Base-by-base conservation (phyloP, 1,140 invertebrate species). In the Brachionus sp. region DNA sequence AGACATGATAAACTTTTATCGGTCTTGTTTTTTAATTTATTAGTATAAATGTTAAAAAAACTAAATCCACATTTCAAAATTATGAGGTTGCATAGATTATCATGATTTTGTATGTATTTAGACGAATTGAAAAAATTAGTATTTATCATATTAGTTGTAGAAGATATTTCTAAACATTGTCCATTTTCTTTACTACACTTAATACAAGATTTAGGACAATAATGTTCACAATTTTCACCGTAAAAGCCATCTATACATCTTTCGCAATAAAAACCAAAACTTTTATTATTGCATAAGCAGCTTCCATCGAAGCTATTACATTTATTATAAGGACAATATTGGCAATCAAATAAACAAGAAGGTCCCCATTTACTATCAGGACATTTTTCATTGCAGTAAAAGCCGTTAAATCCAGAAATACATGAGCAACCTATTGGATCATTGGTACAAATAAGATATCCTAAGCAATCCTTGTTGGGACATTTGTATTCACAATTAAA, bases 231-330 rank as follows among this genome's bases (percentile, higher is more conserved):
- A 50, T 75, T 75, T 12, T 19, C 9, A 10, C 70, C 70, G 44
- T 46, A 75, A 46, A 50, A 75, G 12, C 70, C 70, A 46, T 75
- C 70, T 12, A 16, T 33, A 75, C 70, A 75, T 23, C 13, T 29
- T 29, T 75, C 70, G 25, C 70, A 75, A 46, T 46, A 75, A 23
- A 46, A 46, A 0, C 70, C 70, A 44, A 46, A 19, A 44, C 39
- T 46, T 13, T 75, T 75, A 13, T 46, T 10, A 25, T 29, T 46
- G 13, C 70, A 75, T 25, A 50, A 0, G 25, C 70, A 75, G 23
- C 42, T 75, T 25, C 70, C 70, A 75, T 46, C 16, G 25, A 75
- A 75, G 9, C 70, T 75, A 75, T 75, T 39, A 46, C 70, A 75
- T 50, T 75, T 35, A 25, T 29, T 75, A 46, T 19, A 3, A 7